Conservation (phyloP, 2,888 invertebrate genomes). For the Argynnis bischoffii region DNA sequence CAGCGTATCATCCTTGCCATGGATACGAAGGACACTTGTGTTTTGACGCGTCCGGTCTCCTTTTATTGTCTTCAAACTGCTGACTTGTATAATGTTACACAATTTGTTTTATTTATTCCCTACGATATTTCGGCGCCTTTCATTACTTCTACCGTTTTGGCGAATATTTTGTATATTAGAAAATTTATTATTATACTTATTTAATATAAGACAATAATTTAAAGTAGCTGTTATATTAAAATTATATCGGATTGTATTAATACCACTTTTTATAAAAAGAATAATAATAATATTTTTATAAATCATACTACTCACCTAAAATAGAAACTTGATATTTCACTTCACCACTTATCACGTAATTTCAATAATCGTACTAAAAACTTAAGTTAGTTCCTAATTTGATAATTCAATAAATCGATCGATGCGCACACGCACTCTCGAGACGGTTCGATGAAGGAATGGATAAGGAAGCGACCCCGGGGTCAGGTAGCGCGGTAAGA, state of each 20-base stretch:
- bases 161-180: background rate
- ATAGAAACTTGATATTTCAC: background rate
- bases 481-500: slow-evolving; percentile 80
- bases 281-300: too few relatives aligned
- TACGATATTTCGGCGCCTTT: background rate
- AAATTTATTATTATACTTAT: background rate
- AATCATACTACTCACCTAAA: background rate
- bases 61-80: slow-evolving; percentile 76
- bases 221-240: background rate
- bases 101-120: slow-evolving; percentile 58
- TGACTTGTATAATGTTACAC: slow-evolving; percentile 61
- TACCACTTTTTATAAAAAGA: too few relatives aligned
- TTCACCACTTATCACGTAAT: slow-evolving; percentile 12
- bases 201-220: background rate
- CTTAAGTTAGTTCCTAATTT: background rate
- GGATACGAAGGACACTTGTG: slow-evolving; percentile 73
- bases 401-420: slow-evolving; percentile 37
- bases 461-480: slow-evolving; percentile 73
- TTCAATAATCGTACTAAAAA: slow-evolving; percentile 2
- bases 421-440: slow-evolving; percentile 73
- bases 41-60: slow-evolving; percentile 74
- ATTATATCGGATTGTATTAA: too few relatives aligned
- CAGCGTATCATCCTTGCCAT: slow-evolving; percentile 79
- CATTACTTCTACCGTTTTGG: background rate
- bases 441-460: slow-evolving; percentile 71